A percentile compares a stretch with the other conserved stretches of the same genome.
phyloP scores from a whole-genome alignment of 1,140 invertebrate species.

The Drosophila tropicalis region DNA sequence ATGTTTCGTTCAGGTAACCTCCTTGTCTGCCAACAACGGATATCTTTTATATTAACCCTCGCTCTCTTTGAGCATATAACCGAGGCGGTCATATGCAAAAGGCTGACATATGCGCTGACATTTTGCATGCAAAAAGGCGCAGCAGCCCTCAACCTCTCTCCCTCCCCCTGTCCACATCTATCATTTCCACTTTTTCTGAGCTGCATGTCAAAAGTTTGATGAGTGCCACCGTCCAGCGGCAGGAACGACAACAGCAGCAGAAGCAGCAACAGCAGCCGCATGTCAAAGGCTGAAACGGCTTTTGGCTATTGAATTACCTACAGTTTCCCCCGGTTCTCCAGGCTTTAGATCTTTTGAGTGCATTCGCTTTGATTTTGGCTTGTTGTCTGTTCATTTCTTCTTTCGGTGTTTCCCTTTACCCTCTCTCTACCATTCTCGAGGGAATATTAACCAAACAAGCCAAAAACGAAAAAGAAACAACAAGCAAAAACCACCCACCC shows the following conservation, averaged over 20 bases:
- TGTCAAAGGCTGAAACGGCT: conserved; percentile 70
- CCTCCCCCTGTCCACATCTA: neutral
- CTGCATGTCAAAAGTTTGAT: conserved; percentile 12
- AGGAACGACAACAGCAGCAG: neutral
- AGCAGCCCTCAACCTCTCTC: conserved; percentile 44
- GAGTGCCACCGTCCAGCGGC: conserved; percentile 1
- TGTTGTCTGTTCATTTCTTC: conserved; percentile 34
- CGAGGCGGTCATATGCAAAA: conserved; percentile 69
- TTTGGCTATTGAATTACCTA: conserved; percentile 80
- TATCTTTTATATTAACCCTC: neutral
- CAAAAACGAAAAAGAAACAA: neutral
- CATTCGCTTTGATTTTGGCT: conserved; percentile 74
- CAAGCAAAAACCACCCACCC: conserved; percentile 47
- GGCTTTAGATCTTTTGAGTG: conserved; percentile 69
- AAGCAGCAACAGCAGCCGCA: conserved; percentile 47
- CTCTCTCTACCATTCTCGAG: conserved; percentile 46
- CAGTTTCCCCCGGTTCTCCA: conserved; percentile 44
- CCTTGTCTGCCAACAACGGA: too few relatives aligned
- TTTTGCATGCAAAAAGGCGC: conserved; percentile 81
- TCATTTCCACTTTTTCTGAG: conserved; percentile 9
- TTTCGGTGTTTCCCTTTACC: conserved; percentile 30
- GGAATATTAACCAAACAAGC: conserved; percentile 49
- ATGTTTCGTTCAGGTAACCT: too few relatives aligned
- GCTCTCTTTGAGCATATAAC: conserved; percentile 17
- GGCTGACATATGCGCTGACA: conserved; percentile 79